phyloP scores from a whole-genome alignment of 2,113 vertebrate genomes.

The Spheniscus mendiculus region DNA sequence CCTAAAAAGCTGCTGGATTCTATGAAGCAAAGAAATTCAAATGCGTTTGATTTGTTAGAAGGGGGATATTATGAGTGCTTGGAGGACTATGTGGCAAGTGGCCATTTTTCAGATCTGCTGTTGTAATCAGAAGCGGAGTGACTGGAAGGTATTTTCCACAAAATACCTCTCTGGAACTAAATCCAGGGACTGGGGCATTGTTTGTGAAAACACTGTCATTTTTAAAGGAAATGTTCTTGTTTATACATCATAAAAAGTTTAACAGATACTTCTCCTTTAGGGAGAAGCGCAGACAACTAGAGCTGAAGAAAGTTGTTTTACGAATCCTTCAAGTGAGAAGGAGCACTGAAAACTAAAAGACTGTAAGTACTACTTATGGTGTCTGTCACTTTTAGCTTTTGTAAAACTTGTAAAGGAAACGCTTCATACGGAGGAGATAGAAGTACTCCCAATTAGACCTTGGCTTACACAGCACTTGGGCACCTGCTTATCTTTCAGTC shows the following conservation, averaged over 20 bases:
- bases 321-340: neutral
- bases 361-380: neutral
- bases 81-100: constrained; percentile 13
- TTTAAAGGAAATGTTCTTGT: constrained; percentile 46
- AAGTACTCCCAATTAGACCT: neutral
- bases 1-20: neutral
- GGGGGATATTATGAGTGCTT: neutral
- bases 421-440: rapidly evolving
- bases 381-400: neutral
- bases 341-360: neutral
- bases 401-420: neutral
- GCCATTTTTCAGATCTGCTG: constrained; percentile 35
- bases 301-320: neutral
- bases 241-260: constrained; percentile 44
- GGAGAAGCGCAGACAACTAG: neutral
- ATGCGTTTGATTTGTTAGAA: constrained; percentile 1
- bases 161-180: constrained; percentile 28
- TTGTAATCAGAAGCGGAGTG: constrained; percentile 36
- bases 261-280: constrained; percentile 19
- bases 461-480: neutral
- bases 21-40: constrained; percentile 42
- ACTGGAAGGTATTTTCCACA: constrained; percentile 48
- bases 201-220: constrained; percentile 27
- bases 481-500: neutral
- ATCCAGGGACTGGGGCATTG: neutral